Conservation (phyloP, 2,888 invertebrate genomes). For the Fabriciana adippe region DNA sequence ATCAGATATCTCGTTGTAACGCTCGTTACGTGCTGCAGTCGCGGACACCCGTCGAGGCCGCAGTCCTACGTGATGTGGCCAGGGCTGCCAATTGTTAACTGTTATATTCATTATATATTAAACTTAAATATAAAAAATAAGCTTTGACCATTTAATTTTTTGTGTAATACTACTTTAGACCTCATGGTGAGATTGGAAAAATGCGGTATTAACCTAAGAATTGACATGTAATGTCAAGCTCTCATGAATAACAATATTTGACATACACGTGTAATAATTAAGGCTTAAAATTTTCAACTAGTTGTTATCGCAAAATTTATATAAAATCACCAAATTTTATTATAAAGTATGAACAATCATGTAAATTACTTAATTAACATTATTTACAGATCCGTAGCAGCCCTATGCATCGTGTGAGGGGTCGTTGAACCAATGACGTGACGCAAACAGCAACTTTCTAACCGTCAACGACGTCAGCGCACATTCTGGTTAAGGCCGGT, state of each 20-base stretch:
- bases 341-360: neutral
- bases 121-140: neutral
- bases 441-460: slow-evolving; percentile 80
- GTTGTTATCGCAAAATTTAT: no score
- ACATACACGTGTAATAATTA: no score
- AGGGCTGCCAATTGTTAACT: slow-evolving; percentile 29
- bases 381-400: slow-evolving; percentile 20
- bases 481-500: slow-evolving; percentile 72
- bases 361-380: slow-evolving; percentile 10
- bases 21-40: slow-evolving; percentile 28
- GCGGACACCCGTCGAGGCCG: slow-evolving; percentile 35
- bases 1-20: slow-evolving; percentile 16
- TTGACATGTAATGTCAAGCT: no score
- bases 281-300: no score
- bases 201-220: no score
- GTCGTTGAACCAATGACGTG: slow-evolving; percentile 71
- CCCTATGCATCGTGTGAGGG: slow-evolving; percentile 47
- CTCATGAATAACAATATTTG: no score
- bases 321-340: neutral
- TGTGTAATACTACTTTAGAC: no score
- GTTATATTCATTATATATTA: neutral
- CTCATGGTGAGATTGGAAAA: no score
- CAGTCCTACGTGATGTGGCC: slow-evolving; percentile 28
- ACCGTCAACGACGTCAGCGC: slow-evolving; percentile 72
- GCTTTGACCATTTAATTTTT: no score